These are phyloP conservation scores for Andrena trimmerana DNA, from an alignment of 2,888 invertebrate species.

Conservation along the genomic window DNA sequence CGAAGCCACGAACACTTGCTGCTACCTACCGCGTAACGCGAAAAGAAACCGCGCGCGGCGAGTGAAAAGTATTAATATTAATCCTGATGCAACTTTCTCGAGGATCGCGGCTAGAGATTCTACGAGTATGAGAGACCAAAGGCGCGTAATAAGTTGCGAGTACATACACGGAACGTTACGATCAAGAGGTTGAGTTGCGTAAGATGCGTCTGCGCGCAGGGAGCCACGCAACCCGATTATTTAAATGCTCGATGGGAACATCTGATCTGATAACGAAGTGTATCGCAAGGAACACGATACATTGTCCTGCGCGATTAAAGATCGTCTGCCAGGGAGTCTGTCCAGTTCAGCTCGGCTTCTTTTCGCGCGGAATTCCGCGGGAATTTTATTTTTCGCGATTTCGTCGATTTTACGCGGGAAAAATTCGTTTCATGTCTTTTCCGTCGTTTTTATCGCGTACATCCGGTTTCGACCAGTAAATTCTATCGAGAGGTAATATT, in stretches of 20 bases:
- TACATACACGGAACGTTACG: neutral
- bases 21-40: neutral
- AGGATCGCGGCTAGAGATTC: neutral
- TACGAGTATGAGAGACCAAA: neutral
- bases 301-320: conserved; percentile 47
- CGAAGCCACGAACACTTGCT: no score
- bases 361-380: conserved; percentile 37
- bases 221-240: conserved; percentile 39
- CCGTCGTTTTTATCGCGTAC: neutral
- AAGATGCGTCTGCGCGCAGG: neutral
- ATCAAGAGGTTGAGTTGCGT: conserved; percentile 10
- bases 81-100: conserved; percentile 2
- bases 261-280: conserved; percentile 47
- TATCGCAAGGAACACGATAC: conserved; percentile 35
- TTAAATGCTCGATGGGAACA: conserved; percentile 53
- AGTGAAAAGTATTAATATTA: conserved; percentile 4
- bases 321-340: conserved; percentile 32
- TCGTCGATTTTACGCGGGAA: neutral
- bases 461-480: neutral
- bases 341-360: conserved; percentile 50
- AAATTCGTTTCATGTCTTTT: neutral
- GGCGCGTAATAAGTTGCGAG: neutral
- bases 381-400: conserved; percentile 9
- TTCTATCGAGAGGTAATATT: neutral
- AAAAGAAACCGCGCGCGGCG: neutral